Evolutionary conservation across 1,140 invertebrate species (phyloP).

Genomic region (Drosophila pachea): DNA sequence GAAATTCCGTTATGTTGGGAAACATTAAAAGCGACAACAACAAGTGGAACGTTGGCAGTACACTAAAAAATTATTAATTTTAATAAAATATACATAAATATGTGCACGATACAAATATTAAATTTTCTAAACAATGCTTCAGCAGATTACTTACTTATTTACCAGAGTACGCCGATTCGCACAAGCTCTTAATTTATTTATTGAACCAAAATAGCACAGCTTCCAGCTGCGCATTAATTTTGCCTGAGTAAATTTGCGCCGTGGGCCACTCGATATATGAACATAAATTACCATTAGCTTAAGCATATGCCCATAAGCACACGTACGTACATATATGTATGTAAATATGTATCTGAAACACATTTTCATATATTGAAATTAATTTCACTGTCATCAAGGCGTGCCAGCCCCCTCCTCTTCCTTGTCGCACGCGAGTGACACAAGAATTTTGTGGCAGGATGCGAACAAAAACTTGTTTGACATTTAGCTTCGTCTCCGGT

Average conservation of each 20-base stretch:
- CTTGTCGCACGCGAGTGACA: slow-evolving; percentile 25
- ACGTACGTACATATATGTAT: slow-evolving; percentile 10
- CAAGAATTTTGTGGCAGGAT: slow-evolving; percentile 40
- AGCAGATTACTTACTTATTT: background rate
- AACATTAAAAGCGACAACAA: too few species aligned
- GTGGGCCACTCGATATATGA: background rate
- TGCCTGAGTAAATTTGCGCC: background rate
- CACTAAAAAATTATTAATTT: background rate
- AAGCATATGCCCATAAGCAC: slow-evolving; percentile 14
- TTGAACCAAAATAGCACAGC: background rate
- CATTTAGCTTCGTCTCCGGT: slow-evolving; percentile 37
- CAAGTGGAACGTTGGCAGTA: background rate
- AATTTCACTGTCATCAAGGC: slow-evolving; percentile 46
- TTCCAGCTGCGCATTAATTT: background rate
- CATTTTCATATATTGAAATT: slow-evolving; percentile 58
- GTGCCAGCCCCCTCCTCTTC: background rate
- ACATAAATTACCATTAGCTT: slow-evolving; percentile 54
- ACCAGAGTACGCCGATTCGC: background rate
- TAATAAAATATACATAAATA: background rate
- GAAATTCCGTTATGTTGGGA: slow-evolving; percentile 45
- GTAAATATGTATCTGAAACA: slow-evolving; percentile 4
- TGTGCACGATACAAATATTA: too few species aligned
- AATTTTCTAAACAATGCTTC: too few species aligned
- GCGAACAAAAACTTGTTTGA: slow-evolving; percentile 44
- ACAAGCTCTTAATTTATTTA: background rate